Evolutionary conservation across 2,888 invertebrate genomes (phyloP), one percentile per base, ranked within the genome.

Genomic region (Meandrusa payeni): DNA sequence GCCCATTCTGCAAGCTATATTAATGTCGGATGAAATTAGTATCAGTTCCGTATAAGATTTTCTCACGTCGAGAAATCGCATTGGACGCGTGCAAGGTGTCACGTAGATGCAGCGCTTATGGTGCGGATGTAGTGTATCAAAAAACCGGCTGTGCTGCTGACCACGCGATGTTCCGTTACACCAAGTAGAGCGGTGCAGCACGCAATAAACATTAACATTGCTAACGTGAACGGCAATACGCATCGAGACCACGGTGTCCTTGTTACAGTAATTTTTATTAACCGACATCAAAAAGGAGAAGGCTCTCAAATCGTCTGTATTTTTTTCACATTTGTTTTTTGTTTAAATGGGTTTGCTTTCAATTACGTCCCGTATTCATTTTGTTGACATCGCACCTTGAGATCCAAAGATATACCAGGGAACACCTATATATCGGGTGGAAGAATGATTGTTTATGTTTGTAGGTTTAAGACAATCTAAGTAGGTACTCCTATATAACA

Each of bases 161-260:
- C 59, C 65, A 73, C 66, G 69, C 74, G 53, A 67, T 57, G 61
- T 69, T 63, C 72, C 71, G 75, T 69, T 74, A 69, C 57, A 61
- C 56, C 54, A 75, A 81, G 62, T 78, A 73, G 78, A 79, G 77
- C 81, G 69, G 54, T 62, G 63, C 74, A 47, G 61, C 77, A 76
- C 73, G 78, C 76, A 61, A 71, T 64, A 53, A 55, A 54, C 57
- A 69, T 70, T 63, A 57, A 56, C 58, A 69, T 64, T 57, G 61
- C 55, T 57, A 54, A 62, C 57, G 47, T 61, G 61, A 54, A 57
- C 55, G 52, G 50, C 45, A 50, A 52, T 15, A 47, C 54, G 34
- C 48, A 51, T 41, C 37, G 42, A 41, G 46, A 41, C 46, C 48
- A 48, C 34, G n/a, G n/a, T 45, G 44, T 47, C 41, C 43, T 41